Percentiles rank a stretch among this genome's conserved stretches.
Evolutionary conservation across 35 echinoderm and acorn worm species (phyloP).

Genomic region (Hemicentrotus pulcherrimus): DNA sequence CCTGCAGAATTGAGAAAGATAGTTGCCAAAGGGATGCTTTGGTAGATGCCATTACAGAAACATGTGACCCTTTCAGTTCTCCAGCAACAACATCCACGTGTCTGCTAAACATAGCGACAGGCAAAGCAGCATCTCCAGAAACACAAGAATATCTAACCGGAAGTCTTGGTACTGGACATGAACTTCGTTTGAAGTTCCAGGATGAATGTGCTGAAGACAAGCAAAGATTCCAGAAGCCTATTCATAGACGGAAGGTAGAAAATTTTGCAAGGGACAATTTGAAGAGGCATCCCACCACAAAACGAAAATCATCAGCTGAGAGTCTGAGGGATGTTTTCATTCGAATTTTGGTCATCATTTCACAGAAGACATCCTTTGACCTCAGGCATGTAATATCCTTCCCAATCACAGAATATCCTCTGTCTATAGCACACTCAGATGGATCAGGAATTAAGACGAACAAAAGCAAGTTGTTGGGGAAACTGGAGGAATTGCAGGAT

Average conservation of each 20-base stretch:
- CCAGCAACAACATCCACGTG: not conserved
- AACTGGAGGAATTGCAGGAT: conserved; percentile 45
- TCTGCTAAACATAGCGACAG: not conserved
- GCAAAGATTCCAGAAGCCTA: not conserved
- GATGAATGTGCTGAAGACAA: not conserved
- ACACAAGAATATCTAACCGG: conserved; percentile 8
- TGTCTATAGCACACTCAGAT: conserved; percentile 73
- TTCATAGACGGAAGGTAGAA: not conserved
- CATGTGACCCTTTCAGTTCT: not conserved
- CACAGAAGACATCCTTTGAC: conserved; percentile 71
- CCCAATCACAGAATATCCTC: conserved; percentile 65
- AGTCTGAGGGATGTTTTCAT: conserved; percentile 71
- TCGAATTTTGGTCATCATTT: conserved; percentile 59
- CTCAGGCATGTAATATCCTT: conserved; percentile 57
- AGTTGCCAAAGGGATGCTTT: conserved; percentile 56
- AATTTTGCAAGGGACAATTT: not conserved
- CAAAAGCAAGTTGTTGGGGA: conserved; percentile 37
- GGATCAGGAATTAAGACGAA: conserved; percentile 60
- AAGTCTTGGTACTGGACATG: not conserved
- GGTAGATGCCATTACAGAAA: conserved; percentile 29
- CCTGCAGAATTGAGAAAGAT: conserved; percentile 62
- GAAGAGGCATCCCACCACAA: not conserved
- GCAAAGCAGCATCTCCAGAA: conserved; percentile 12
- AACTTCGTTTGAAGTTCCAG: not conserved
- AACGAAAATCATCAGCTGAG: conserved; percentile 23